Percentiles rank a stretch among this genome's conserved stretches.
Evolutionary conservation across 2,888 invertebrate species (phyloP).

Genomic region (Acanthoscelides obtectus): DNA sequence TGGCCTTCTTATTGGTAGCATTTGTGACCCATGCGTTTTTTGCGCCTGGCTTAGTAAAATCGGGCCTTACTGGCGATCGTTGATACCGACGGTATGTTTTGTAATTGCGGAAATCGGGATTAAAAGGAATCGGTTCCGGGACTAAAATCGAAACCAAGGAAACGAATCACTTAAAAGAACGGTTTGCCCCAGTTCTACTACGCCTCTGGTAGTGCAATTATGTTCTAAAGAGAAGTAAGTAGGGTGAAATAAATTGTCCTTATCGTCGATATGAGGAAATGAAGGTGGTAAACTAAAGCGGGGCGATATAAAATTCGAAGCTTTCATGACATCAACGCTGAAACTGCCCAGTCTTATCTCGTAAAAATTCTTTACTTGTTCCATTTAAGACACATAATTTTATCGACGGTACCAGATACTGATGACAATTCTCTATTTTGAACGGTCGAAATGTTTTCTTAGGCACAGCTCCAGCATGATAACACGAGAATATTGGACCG

Average conservation of each 20-base stretch:
- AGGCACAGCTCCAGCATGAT: conserved; percentile 44
- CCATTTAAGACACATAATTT: conserved; percentile 42
- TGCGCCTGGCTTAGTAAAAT: too few relatives aligned
- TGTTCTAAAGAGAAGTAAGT: conserved; percentile 8
- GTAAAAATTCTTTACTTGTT: conserved; percentile 26
- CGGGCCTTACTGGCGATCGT: too few relatives aligned
- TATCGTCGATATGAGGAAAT: conserved; percentile 34
- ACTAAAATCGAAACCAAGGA: too few relatives aligned
- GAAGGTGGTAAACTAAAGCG: conserved; percentile 38
- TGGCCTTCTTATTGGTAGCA: too few relatives aligned
- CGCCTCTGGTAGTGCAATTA: background rate
- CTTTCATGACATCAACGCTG: conserved; percentile 37
- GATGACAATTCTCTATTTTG: conserved; percentile 44
- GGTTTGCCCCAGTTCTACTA: too few relatives aligned
- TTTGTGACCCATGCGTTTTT: too few relatives aligned
- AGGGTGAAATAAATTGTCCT: conserved; percentile 20
- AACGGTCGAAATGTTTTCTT: conserved; percentile 45
- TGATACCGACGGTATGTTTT: too few relatives aligned
- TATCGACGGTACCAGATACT: conserved; percentile 38
- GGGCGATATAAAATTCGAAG: conserved; percentile 29
- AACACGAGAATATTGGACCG: conserved; percentile 31
- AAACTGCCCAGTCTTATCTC: conserved; percentile 32
- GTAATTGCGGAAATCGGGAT: too few relatives aligned
- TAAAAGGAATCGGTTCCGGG: too few relatives aligned
- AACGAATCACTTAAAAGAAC: too few relatives aligned